phyloP scores from a whole-genome alignment of 1,140 invertebrate genomes.

The Philaenus spumarius region DNA sequence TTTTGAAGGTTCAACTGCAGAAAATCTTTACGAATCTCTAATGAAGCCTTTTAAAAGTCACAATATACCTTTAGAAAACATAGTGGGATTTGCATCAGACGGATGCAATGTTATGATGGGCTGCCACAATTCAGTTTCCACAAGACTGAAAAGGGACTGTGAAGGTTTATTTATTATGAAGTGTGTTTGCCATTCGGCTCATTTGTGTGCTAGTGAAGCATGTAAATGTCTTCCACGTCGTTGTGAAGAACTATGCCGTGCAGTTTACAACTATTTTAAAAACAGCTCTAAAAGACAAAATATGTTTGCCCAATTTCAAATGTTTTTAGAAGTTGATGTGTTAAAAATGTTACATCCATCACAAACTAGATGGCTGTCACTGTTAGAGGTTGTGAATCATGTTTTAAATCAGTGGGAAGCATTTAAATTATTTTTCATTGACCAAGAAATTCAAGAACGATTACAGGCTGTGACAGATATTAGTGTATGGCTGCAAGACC shows the following conservation, averaged over 20 bases:
- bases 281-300: conserved; percentile 33
- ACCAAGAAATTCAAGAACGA: neutral
- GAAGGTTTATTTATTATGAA: conserved; percentile 35
- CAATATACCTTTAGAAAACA: conserved; percentile 33
- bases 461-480: conserved; percentile 10
- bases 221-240: conserved; percentile 33
- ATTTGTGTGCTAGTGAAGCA: conserved; percentile 35
- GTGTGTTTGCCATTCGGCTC: conserved; percentile 39
- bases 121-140: conserved; percentile 33
- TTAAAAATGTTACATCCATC: conserved; percentile 8
- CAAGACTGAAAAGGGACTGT: conserved; percentile 24
- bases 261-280: conserved; percentile 31
- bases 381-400: neutral
- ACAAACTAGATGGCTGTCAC: conserved; percentile 10
- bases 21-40: conserved; percentile 31
- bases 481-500: conserved; percentile 11
- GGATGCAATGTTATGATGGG: conserved; percentile 38
- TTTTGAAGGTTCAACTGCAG: conserved; percentile 29
- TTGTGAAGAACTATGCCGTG: conserved; percentile 32
- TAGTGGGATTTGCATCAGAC: conserved; percentile 37
- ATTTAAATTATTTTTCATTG: neutral
- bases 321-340: conserved; percentile 13
- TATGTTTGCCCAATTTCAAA: conserved; percentile 17
- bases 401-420: conserved; percentile 27
- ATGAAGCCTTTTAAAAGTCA: conserved; percentile 28